Evolutionary conservation across 2,113 vertebrate genomes (phyloP), one percentile per base, ranked within the genome.

Genomic region (Oncorhynchus mykiss): DNA sequence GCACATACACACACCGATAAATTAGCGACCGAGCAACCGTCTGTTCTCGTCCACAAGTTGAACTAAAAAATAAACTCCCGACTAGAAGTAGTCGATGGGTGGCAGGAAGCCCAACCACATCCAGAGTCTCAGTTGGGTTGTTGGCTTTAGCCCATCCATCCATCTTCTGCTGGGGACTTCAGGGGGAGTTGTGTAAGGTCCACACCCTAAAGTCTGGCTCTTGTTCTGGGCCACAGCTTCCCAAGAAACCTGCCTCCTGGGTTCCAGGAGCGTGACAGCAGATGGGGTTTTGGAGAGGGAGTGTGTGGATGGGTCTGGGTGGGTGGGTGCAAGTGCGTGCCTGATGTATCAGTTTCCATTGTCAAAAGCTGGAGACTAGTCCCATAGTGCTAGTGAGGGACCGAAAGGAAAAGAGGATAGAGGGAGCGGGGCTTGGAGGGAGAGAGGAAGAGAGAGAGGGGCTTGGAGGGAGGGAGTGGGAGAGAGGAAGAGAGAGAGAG

Each of bases 211-310:
- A 85, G 79, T 88, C 90, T 93, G 92, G 90, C 89, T 93, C 93
- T 93, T 82, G 92, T 91, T 93, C 89, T 80, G 86, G 79, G 76
- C 82, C 85, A 75, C 82, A 87, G 77, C 89, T 88, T 84, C 4
- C 20, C 79, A 81, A 86, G 83, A 92, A 92, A 45, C 8, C 34
- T 75, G 88, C 78, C 83, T 78, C 69, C 66, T 71, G 83, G 93
- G 93, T 95, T 95, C 93, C 91, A 94, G 77, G 80, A 70, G n/a
- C 45, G 88, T 94, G 93, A 25, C 5, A 64, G 27, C 20, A 60
- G 62, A n/a, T 11, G 18, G 59, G 18, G 59, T 62, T 2, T 57
- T 2, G 5, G 59, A 3, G 59, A 16, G 59, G 18, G 59, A 62
- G 7, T 57, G 4, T 57, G 54, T 22, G 57, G 48, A 49, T 54